Percentiles rank a stretch among this genome's conserved stretches.
Evolutionary conservation across 2,888 invertebrate species (phyloP).

Genomic region (Trachelus troglodyta): DNA sequence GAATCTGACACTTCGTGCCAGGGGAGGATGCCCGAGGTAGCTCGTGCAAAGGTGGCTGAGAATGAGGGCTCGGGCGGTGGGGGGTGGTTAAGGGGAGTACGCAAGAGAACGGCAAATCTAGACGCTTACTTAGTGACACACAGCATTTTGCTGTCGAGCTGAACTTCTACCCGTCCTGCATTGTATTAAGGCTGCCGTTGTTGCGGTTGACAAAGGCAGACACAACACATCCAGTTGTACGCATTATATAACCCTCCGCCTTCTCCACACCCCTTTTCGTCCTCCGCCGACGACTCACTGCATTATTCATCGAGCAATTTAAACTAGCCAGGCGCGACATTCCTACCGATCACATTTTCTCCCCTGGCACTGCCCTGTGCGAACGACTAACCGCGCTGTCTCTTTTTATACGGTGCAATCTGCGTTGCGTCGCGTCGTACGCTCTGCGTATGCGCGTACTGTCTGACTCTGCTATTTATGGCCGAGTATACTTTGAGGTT

Average conservation of each 20-base stretch:
- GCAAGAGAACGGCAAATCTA: conserved; percentile 42
- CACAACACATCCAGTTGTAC: conserved; percentile 27
- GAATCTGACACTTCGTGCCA: conserved; percentile 54
- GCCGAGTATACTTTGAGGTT: not conserved
- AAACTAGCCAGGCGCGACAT: conserved; percentile 6
- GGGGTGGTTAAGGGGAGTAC: not conserved
- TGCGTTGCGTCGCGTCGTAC: not conserved
- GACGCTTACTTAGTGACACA: conserved; percentile 52
- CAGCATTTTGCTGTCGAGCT: conserved; percentile 44
- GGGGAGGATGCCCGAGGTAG: conserved; percentile 37
- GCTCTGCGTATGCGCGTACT: not conserved
- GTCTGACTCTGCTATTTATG: not conserved
- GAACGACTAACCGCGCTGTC: not conserved
- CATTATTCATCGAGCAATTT: conserved; percentile 14
- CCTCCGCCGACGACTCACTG: not conserved
- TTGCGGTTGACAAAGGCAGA: conserved; percentile 46
- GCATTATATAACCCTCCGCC: conserved; percentile 11
- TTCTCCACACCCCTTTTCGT: not conserved
- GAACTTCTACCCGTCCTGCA: conserved; percentile 12
- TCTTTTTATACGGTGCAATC: not conserved
- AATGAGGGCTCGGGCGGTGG: not conserved
- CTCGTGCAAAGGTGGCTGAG: conserved; percentile 22
- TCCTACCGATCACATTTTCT: conserved; percentile 1
- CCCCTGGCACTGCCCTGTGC: not conserved
- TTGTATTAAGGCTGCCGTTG: conserved; percentile 32